A percentile compares a stretch with the other conserved stretches of the same genome.
Evolutionary conservation across 2,797 vertebrate genomes (phyloP).

Genomic region (Labroides dimidiatus): DNA sequence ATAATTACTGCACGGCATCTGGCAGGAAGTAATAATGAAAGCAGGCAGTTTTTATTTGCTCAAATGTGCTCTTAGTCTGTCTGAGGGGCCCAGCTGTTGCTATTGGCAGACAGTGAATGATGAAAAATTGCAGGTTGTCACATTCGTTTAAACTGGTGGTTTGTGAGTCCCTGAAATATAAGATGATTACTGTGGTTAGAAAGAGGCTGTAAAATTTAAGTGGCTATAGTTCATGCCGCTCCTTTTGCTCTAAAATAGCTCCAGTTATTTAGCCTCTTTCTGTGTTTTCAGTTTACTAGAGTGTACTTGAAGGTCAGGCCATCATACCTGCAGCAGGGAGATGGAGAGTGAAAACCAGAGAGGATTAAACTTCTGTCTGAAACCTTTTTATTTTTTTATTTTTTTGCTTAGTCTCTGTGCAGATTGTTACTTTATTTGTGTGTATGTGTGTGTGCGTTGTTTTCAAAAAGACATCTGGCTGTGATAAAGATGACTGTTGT

Average conservation of each 20-base stretch:
- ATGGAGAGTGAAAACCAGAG: constrained; percentile 22
- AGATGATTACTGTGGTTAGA: no score
- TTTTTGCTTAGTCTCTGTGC: constrained; percentile 24
- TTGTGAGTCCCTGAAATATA: no score
- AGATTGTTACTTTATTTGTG: constrained; percentile 48
- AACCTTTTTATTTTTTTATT: constrained; percentile 42
- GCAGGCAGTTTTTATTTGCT: no score
- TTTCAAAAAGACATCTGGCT: constrained; percentile 60
- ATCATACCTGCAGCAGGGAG: constrained; percentile 43
- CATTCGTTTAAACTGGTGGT: no score
- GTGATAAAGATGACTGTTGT: constrained; percentile 65
- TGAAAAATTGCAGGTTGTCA: no score
- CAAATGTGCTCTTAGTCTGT: no score
- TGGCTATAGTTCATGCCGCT: not conserved
- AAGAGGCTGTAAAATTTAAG: no score
- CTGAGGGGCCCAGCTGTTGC: no score
- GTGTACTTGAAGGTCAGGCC: constrained; percentile 51
- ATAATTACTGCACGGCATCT: constrained; percentile 62
- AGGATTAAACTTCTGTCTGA: constrained; percentile 49
- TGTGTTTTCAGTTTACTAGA: constrained; percentile 32
- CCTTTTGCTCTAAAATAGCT: constrained; percentile 2
- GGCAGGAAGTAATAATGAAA: constrained; percentile 50
- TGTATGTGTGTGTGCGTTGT: constrained; percentile 36
- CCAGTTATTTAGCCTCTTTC: constrained; percentile 45
- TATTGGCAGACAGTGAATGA: no score